Evolutionary conservation across 2,797 vertebrate species (phyloP).

Genomic region (Kryptolebias ocellatus): DNA sequence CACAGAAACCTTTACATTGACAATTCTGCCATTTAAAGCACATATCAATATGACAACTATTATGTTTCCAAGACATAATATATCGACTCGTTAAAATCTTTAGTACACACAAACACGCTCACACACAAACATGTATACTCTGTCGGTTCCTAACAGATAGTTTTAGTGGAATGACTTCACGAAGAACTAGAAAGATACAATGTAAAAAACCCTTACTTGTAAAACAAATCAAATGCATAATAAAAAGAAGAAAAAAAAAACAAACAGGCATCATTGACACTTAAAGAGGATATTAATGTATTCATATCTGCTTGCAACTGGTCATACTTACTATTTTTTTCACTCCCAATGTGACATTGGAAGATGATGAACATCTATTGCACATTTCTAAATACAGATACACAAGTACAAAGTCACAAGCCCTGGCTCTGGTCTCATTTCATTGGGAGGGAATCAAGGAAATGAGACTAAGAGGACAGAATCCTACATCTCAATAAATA

Average conservation of each 20-base stretch:
- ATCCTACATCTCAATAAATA: conserved; percentile 80
- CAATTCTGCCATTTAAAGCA: conserved; percentile 86
- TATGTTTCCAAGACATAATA: conserved; percentile 85
- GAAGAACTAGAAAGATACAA: conserved; percentile 87
- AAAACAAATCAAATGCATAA: conserved; percentile 81
- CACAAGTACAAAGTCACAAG: conserved; percentile 83
- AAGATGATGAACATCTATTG: conserved; percentile 84
- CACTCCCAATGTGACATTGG: conserved; percentile 80
- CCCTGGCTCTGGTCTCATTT: conserved; percentile 82
- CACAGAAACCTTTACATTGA: conserved; percentile 84
- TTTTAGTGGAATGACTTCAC: conserved; percentile 86
- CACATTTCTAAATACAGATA: conserved; percentile 85
- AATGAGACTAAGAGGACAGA: conserved; percentile 77
- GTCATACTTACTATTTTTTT: conserved; percentile 71
- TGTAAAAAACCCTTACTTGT: conserved; percentile 87
- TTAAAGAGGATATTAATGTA: conserved; percentile 83
- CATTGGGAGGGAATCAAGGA: conserved; percentile 87
- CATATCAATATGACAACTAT: conserved; percentile 84
- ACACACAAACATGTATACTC: conserved; percentile 80
- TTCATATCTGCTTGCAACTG: conserved; percentile 80
- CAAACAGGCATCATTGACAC: conserved; percentile 86
- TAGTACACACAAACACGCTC: conserved; percentile 73
- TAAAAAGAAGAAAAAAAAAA: conserved; percentile 59
- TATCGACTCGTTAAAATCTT: conserved; percentile 81
- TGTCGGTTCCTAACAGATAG: conserved; percentile 82